Evolutionary conservation across 2,888 invertebrate genomes (phyloP).

Genomic region (Phania funesta): DNA sequence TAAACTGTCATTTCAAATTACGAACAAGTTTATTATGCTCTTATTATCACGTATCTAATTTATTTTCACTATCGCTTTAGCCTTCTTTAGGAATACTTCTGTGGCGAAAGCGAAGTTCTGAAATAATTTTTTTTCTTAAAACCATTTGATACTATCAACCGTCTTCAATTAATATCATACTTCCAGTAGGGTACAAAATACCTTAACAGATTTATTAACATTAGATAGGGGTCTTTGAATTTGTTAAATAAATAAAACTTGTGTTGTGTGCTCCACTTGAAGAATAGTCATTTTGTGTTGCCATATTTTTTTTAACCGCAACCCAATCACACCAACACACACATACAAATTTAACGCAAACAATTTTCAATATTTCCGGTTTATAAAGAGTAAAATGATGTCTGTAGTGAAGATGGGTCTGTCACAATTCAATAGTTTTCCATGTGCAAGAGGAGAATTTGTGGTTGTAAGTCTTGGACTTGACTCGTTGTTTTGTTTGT

Average conservation of each 20-base stretch:
- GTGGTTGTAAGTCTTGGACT: conserved; percentile 16
- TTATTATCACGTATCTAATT: too few relatives aligned
- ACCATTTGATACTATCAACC: too few relatives aligned
- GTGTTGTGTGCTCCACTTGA: conserved; percentile 57
- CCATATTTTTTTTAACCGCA: conserved; percentile 12
- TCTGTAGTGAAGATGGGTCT: conserved; percentile 43
- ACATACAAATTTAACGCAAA: background rate
- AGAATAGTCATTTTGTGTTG: conserved; percentile 25
- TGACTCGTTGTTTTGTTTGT: conserved; percentile 45
- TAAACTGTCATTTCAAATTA: too few relatives aligned
- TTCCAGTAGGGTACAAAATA: background rate
- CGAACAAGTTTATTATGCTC: too few relatives aligned
- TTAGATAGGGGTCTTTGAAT: conserved; percentile 60
- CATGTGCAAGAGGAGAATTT: conserved; percentile 14
- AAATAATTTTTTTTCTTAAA: too few relatives aligned
- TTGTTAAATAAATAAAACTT: conserved; percentile 56
- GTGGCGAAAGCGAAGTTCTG: too few relatives aligned
- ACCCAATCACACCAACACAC: background rate
- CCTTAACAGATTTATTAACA: conserved; percentile 42
- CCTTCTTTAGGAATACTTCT: too few relatives aligned
- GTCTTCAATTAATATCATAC: background rate
- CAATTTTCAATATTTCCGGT: conserved; percentile 64
- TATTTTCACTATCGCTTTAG: too few relatives aligned
- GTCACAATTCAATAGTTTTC: conserved; percentile 59
- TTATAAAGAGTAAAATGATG: conserved; percentile 51